A percentile compares a stretch with the other conserved stretches of the same genome.
Evolutionary conservation across 35 echinoderm and acorn worm genomes (phyloP).

Genomic region (Heliocidaris tuberculata): DNA sequence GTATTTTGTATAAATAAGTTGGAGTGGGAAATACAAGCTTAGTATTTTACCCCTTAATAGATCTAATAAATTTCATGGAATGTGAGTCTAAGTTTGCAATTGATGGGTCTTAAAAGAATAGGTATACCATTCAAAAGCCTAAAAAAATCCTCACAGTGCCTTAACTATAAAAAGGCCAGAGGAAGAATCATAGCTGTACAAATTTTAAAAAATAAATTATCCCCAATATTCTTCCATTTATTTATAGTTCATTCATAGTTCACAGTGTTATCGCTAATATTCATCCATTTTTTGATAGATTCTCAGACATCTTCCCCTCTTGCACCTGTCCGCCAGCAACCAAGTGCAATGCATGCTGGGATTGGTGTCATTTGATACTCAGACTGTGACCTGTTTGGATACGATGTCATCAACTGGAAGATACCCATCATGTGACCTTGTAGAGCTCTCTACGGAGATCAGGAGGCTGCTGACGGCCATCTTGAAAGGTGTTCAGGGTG

Average conservation of each 20-base stretch:
- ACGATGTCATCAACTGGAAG: neutral
- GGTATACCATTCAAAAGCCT: neutral
- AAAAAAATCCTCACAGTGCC: neutral
- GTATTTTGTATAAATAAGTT: neutral
- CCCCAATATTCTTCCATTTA: neutral
- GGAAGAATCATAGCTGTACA: too few relatives aligned
- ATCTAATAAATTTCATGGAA: too few relatives aligned
- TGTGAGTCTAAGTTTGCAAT: neutral
- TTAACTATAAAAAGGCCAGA: neutral
- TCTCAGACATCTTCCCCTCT: constrained; percentile 26
- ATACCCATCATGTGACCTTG: neutral
- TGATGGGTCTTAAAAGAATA: neutral
- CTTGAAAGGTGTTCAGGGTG: constrained; percentile 29
- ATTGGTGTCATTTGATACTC: neutral
- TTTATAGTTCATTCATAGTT: too few relatives aligned
- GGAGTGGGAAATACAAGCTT: too few relatives aligned
- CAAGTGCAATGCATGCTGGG: constrained; percentile 40
- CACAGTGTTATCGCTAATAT: too few relatives aligned
- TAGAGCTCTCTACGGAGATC: neutral
- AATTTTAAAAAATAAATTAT: too few relatives aligned
- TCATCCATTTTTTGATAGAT: neutral
- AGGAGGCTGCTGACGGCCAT: constrained; percentile 38
- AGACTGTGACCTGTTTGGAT: neutral
- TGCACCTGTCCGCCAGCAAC: constrained; percentile 50
- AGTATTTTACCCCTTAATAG: too few relatives aligned